Conservation (phyloP, 2,113 vertebrate species). For the Takifugu bimaculatus region DNA sequence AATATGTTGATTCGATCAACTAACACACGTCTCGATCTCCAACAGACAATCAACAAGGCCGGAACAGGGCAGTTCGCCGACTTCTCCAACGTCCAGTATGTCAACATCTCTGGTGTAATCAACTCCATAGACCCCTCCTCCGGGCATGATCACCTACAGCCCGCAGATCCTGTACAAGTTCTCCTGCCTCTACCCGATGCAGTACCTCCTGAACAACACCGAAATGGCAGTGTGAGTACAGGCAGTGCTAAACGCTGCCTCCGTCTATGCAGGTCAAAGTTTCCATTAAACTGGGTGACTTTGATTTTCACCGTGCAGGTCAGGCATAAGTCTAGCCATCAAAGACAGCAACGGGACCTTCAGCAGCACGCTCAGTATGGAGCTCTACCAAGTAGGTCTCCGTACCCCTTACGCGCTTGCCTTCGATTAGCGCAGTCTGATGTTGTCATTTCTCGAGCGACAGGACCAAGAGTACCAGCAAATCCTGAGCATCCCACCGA, state of each 20-base stretch:
- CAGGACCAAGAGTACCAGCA: conserved; percentile 22
- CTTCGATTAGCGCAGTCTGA: neutral
- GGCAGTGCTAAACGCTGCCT: neutral
- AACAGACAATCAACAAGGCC: conserved; percentile 48
- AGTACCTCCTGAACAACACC: conserved; percentile 77
- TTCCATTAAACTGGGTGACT: neutral
- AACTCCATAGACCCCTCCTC: conserved; percentile 54
- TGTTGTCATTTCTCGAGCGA: conserved; percentile 6
- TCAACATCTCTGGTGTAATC: conserved; percentile 71
- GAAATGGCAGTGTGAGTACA: conserved; percentile 71
- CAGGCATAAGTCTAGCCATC: conserved; percentile 68
- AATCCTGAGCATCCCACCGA: conserved; percentile 39
- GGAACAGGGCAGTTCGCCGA: conserved; percentile 65
- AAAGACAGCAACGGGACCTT: conserved; percentile 74
- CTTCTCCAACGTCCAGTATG: conserved; percentile 66
- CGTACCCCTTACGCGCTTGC: neutral
- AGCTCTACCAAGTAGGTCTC: conserved; percentile 62
- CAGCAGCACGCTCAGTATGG: conserved; percentile 69
- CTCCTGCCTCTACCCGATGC: conserved; percentile 74
- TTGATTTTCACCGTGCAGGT: conserved; percentile 48
- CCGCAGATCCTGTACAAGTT: conserved; percentile 67
- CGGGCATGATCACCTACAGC: conserved; percentile 69
- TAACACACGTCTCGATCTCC: neutral
- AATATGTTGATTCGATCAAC: neutral
- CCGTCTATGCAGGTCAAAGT: too few relatives aligned